Conservation (phyloP, 2,113 vertebrate species). For the Leptocoma aspasia region DNA sequence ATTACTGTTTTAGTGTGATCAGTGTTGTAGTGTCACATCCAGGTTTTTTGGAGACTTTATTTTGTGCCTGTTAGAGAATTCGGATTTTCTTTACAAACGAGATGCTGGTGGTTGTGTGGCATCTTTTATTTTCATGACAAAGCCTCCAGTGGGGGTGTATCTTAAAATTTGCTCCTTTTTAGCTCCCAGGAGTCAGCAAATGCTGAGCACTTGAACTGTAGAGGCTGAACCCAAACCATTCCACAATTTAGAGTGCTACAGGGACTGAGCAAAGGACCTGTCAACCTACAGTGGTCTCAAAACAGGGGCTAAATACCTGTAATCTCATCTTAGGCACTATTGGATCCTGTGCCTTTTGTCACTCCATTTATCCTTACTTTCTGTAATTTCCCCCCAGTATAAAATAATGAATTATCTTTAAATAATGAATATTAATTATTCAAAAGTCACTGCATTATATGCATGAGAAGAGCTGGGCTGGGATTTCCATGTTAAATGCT, state of each 20-base stretch:
- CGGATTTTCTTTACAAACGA: background rate
- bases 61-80: background rate
- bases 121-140: background rate
- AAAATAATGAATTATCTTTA: background rate
- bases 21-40: background rate
- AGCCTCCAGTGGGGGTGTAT: fast-evolving
- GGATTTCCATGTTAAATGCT: background rate
- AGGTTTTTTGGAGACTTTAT: background rate
- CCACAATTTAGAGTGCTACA: background rate
- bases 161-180: background rate
- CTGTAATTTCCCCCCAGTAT: background rate
- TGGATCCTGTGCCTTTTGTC: background rate
- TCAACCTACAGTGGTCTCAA: background rate
- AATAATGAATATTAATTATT: background rate
- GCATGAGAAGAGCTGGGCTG: background rate
- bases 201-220: background rate
- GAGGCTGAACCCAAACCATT: background rate
- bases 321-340: background rate
- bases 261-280: background rate
- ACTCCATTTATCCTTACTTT: background rate
- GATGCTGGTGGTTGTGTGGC: background rate
- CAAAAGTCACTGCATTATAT: background rate
- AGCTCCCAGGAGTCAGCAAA: background rate
- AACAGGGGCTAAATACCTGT: background rate
- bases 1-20: background rate